A percentile compares a stretch with the other conserved stretches of the same genome.
These are phyloP conservation scores for Leucophenga varia DNA, from an alignment of 1,140 invertebrate species.

Conservation along the genomic window DNA sequence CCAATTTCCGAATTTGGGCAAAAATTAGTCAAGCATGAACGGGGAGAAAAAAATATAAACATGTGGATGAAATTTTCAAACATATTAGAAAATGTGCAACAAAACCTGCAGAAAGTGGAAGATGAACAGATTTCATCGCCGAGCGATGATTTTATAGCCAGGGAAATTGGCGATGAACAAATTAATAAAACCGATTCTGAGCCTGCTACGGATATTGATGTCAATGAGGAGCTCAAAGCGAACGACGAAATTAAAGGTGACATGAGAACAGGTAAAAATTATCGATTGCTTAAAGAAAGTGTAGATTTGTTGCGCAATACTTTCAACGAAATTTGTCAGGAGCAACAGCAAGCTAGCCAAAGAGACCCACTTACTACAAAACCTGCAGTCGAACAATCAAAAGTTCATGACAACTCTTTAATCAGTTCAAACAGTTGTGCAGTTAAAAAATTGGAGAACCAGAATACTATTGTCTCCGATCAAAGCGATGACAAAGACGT, in stretches of 20 bases:
- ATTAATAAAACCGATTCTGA: neutral
- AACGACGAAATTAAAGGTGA: too few species aligned
- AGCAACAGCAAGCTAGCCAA: neutral
- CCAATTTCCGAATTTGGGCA: too few species aligned
- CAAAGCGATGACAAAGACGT: neutral
- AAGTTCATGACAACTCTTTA: conserved; percentile 5
- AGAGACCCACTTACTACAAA: neutral
- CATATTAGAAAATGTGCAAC: neutral
- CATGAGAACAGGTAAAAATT: conserved; percentile 9
- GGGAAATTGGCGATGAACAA: too few species aligned
- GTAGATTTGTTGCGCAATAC: conserved; percentile 29
- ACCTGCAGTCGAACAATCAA: neutral
- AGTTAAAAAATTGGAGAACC: neutral
- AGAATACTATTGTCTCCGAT: neutral
- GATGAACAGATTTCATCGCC: neutral
- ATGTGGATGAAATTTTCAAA: conserved; percentile 1
- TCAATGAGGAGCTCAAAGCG: too few species aligned
- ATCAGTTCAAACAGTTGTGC: neutral
- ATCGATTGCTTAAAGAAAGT: conserved; percentile 16
- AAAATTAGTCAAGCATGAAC: too few species aligned
- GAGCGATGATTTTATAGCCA: too few species aligned
- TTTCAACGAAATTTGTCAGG: conserved; percentile 22
- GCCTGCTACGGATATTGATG: neutral
- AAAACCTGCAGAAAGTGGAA: neutral
- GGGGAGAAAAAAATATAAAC: neutral